Base-by-base conservation (phyloP, 2,888 invertebrate species). In the Mesoligia furuncula region DNA sequence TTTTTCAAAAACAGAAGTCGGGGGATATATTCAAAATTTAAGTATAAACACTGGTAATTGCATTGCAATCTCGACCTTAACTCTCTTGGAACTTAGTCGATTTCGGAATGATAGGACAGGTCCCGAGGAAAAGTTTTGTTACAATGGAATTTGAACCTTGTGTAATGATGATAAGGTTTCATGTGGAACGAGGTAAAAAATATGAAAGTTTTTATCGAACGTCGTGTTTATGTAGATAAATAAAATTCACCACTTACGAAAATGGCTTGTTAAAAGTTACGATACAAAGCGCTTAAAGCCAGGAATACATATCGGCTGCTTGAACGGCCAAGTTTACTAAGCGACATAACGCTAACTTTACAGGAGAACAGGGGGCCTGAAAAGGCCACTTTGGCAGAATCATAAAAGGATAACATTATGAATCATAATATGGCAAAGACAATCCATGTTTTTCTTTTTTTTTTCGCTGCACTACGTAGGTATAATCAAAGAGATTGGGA, bases 31-130 rank as follows among this genome's bases (percentile, higher is more conserved):
- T 7, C 2, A 20, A 54, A 57, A n/a, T n/a, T n/a, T n/a, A 24
- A 39, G 6, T 51, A 39, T 61, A 27, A 11, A 17, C 4, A 31
- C 20, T 36, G n/a, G 2, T 45, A 20, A 51, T 9, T 61, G n/a
- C 17, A 57, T 15, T 8, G 17, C 24, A 78, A 77, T 65, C 11
- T 70, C 70, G 48, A 59, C 65, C 31, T 71, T 77, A 70, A 15
- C 1, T 0, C 0, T 3, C 0, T 15, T 9, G 0, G 3, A 7
- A n/a, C 20, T 7, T 0, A 31, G 57, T 48, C 31, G 20, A 48
- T 48, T 57, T 77, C 31, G 20, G 27, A 36, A 20, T 68, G 2
- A 39, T 8, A n/a, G 31, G 64, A 75, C 31, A 27, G 17, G 7
- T 15, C 17, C 27, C 27, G 24, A 17, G 15, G 6, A 13, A 9